Evolutionary conservation across 2,888 invertebrate genomes (phyloP).

Genomic region (Plagiodera versicolora): DNA sequence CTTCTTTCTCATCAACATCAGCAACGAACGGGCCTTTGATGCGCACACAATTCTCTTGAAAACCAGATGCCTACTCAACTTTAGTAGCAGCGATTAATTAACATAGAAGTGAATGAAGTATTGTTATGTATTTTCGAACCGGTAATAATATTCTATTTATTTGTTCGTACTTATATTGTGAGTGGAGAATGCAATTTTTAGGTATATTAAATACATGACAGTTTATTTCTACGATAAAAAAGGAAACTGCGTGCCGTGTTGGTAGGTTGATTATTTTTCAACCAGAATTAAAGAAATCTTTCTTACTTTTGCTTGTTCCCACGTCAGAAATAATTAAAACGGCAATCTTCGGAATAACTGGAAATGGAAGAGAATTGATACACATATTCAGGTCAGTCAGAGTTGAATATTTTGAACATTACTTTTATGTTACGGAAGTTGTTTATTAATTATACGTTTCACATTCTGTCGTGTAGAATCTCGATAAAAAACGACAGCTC

Average conservation of each 20-base stretch:
- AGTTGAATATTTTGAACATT: background rate
- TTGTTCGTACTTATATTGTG: too few species aligned
- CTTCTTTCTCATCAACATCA: constrained; percentile 13
- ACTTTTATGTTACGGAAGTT: background rate
- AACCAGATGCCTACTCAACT: constrained; percentile 23
- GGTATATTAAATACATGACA: too few species aligned
- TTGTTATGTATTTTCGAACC: background rate
- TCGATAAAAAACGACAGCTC: background rate
- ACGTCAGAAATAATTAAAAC: background rate
- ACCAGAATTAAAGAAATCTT: background rate
- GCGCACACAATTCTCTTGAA: constrained; percentile 16
- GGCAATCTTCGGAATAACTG: background rate
- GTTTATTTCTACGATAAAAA: background rate
- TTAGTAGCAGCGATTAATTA: constrained; percentile 14
- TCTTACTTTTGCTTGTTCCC: background rate
- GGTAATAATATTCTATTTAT: too few species aligned
- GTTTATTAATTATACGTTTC: background rate
- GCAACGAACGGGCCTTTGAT: constrained; percentile 17
- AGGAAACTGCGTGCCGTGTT: background rate
- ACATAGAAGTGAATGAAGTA: background rate
- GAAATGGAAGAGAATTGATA: background rate
- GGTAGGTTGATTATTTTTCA: background rate
- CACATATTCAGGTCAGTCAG: background rate
- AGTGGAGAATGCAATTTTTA: too few species aligned
- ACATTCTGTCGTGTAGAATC: background rate